Base-by-base conservation (phyloP, 1,140 invertebrate species). In the Calephelis virginiensis region DNA sequence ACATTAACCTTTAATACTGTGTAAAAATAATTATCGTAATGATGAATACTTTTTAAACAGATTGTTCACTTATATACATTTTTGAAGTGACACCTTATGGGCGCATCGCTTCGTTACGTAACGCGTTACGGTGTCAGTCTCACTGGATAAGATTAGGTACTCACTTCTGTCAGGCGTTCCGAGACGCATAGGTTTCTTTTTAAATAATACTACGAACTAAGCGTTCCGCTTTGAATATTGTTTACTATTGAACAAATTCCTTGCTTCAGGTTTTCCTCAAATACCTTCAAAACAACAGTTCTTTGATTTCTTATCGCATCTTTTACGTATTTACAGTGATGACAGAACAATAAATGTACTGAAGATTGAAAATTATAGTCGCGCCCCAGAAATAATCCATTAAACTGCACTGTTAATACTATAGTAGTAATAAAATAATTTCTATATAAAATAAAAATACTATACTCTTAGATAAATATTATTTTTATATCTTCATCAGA, bases 371-470 rank as follows among this genome's bases (percentile, higher is more conserved):
- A 56, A 28, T 56, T 28, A 56, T 56, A 56, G 53, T 56, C 37
- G 17, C 53, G 17, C 50, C 50, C 50, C 50, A 56, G 50, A 56
- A 56, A 56, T 56, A 56, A 56, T 37, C 4, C 53, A 14, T 56
- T 37, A 38, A 28, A 37, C 53, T 17, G 37, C 17, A 10, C 37
- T 56, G 17, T 28, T 56, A 56, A 28, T 56, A 56, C 28, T 38
- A 38, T 59, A 59, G 12, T 38, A 12, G 56, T 59, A 59, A 59
- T 59, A 59, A 59, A 59, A 59, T 59, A 65, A 43, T 64, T 64
- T 56, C 50, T 56, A 56, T 65, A 43, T 46, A 65, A 65, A 65
- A 65, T 65, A 45, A 56, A 65, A 53, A 59, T 59, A 56, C 63
- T 59, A 59, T 59, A 59, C 38, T 59, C 49, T 45, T 40, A 59